Evolutionary conservation across 2,113 vertebrate genomes (phyloP).

Genomic region (Python bivittatus): DNA sequence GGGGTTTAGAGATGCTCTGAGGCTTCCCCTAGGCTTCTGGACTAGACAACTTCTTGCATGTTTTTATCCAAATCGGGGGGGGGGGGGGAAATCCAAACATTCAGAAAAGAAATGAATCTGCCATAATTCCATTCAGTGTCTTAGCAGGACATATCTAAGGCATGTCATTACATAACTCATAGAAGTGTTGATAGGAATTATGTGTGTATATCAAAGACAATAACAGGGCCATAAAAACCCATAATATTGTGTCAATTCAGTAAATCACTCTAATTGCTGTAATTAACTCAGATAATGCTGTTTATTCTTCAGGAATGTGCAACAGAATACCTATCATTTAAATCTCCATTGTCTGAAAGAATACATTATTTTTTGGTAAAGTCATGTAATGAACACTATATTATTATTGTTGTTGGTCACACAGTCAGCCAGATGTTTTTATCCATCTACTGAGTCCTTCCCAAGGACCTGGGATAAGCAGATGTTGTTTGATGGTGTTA

Average conservation of each 20-base stretch:
- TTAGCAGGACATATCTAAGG: neutral
- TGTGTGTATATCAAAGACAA: fast-evolving
- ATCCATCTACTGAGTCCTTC: too few species aligned
- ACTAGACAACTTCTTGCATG: too few species aligned
- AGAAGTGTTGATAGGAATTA: neutral
- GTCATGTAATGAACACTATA: too few species aligned
- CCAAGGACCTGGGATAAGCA: too few species aligned
- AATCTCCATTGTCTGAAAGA: neutral
- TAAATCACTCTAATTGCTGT: neutral
- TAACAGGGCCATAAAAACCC: fast-evolving
- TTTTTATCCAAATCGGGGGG: too few species aligned
- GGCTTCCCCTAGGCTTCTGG: too few species aligned
- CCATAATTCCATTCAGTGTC: neutral
- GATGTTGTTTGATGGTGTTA: too few species aligned
- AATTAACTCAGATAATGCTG: neutral
- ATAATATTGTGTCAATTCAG: neutral
- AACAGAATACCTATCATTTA: neutral
- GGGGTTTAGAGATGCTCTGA: neutral
- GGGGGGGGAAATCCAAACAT: neutral
- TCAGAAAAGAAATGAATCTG: neutral
- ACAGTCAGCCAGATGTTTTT: too few species aligned
- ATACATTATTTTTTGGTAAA: neutral
- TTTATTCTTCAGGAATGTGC: constrained; percentile 8
- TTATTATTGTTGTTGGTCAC: too few species aligned
- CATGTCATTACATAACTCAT: neutral